Evolutionary conservation across 1,140 invertebrate genomes (phyloP), one percentile per base, ranked within the genome.

Genomic region (Trachymyrmex cornetzi): DNA sequence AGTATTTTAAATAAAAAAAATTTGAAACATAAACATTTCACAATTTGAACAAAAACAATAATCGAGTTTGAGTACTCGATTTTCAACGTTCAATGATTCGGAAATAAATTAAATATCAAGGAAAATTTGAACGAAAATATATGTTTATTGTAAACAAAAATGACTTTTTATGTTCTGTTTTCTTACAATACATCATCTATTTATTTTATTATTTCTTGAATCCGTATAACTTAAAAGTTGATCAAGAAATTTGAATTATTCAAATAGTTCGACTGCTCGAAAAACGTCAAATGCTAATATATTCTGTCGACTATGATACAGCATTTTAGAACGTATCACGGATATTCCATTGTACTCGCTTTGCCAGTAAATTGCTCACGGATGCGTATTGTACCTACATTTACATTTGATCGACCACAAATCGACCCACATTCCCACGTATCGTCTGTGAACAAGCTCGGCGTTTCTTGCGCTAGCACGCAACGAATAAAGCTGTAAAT

Each of bases 361-460:
- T 14, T 24, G 11, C 64, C 50, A 19, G 22, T 22, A 57, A 81
- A 30, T 69, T 69, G 38, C 30, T 57, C 66, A 7, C 50, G 79
- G 30, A 81, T 81, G 14, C 64, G 48, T 57, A 81, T 81, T 59
- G 48, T 24, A 71, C 64, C 16, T 67, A 71, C 66, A 16, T 67
- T 30, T 71, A 71, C 66, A 72, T 71, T 71, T 71, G 79, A 81
- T 81, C 66, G 50, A 24, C 22, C 66, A 72, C 66, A 53, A 72
- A 81, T 81, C 67, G 79, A 81, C 79, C 66, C 66, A 81, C 50
- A 71, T 81, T 71, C 22, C 19, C 34, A 5, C 22, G 22, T 72
- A 57, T 71, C 50, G 30, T 72, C 16, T 14, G 34, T 7, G 19
- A 63, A 22, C 16, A n/a, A 77, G 75, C 34, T 14, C n/a, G 1